These are phyloP conservation scores for Blastobasis adustella DNA, from an alignment of 2,888 invertebrate species.

Conservation along the genomic window DNA sequence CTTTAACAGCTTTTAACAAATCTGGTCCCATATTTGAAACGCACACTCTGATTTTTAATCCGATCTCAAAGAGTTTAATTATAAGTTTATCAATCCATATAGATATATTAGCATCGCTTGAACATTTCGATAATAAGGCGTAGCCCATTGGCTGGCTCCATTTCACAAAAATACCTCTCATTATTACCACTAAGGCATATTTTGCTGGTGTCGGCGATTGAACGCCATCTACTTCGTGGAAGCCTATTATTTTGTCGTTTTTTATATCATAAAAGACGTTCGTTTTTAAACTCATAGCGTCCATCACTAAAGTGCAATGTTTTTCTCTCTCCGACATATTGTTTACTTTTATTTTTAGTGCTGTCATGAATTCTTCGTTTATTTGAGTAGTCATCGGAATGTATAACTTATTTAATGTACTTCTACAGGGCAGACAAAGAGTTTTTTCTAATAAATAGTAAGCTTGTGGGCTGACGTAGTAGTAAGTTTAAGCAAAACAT, in stretches of 20 bases:
- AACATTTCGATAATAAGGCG: conserved; percentile 3
- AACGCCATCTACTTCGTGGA: conserved; percentile 24
- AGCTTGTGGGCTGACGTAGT: conserved; percentile 8
- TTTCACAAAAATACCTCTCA: conserved; percentile 21
- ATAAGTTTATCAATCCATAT: conserved; percentile 6
- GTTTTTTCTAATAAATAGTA: conserved; percentile 7
- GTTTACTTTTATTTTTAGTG: conserved; percentile 22
- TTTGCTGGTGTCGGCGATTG: conserved; percentile 19
- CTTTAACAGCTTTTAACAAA: background rate
- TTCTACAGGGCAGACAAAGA: conserved; percentile 4
- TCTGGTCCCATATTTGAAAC: conserved; percentile 5
- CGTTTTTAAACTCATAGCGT: conserved; percentile 15
- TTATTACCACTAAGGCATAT: conserved; percentile 21
- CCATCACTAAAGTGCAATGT: conserved; percentile 19
- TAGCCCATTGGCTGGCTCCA: conserved; percentile 18
- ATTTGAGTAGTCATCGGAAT: conserved; percentile 17
- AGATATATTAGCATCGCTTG: conserved; percentile 5
- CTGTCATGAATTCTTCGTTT: conserved; percentile 17
- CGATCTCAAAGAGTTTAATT: conserved; percentile 4
- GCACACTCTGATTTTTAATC: conserved; percentile 5
- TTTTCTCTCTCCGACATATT: conserved; percentile 22
- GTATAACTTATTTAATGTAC: background rate
- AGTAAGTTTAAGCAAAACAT: conserved; percentile 11
- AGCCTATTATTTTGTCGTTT: conserved; percentile 22
- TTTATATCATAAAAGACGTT: conserved; percentile 21